A percentile compares a stretch with the other conserved stretches of the same genome.
These are phyloP conservation scores for Aegotheles bennettii DNA, from an alignment of 2,113 vertebrate genomes.

Conservation along the genomic window DNA sequence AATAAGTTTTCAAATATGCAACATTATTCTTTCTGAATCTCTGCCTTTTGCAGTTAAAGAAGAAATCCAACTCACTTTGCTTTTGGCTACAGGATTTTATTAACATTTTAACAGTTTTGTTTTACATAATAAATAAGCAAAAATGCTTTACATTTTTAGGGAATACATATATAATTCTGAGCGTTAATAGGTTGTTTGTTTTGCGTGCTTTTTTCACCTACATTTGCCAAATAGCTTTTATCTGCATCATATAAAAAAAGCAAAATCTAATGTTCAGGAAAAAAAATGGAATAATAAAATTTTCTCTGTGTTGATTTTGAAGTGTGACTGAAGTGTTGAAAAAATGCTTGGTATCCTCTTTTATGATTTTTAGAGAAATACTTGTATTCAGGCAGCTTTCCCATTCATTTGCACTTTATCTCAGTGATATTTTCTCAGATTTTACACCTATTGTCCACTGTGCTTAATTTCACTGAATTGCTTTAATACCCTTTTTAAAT, in stretches of 20 bases:
- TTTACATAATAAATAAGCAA: conserved; percentile 79
- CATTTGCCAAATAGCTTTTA: conserved; percentile 49
- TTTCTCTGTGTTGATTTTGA: not conserved
- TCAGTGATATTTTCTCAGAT: not conserved
- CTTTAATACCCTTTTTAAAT: not conserved
- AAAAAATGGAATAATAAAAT: not conserved
- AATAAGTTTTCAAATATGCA: conserved; percentile 30
- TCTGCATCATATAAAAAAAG: conserved; percentile 43
- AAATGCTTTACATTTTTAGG: conserved; percentile 67
- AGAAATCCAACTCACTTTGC: not conserved
- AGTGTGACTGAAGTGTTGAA: not conserved
- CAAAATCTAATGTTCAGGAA: conserved; percentile 22
- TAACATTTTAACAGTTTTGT: conserved; percentile 59
- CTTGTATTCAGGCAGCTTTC: not conserved
- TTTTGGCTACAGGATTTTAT: conserved; percentile 70
- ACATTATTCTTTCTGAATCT: not conserved
- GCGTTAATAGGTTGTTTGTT: conserved; percentile 37
- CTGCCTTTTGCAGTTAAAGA: not conserved
- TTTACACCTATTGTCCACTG: not conserved
- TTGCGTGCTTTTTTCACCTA: conserved; percentile 19
- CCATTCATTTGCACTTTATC: not conserved
- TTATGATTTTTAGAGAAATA: not conserved
- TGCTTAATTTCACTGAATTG: not conserved
- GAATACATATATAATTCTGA: conserved; percentile 68
- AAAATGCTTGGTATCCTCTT: not conserved